Evolutionary conservation across 1,140 invertebrate species (phyloP).

Genomic region (Ditylenchus dipsaci): DNA sequence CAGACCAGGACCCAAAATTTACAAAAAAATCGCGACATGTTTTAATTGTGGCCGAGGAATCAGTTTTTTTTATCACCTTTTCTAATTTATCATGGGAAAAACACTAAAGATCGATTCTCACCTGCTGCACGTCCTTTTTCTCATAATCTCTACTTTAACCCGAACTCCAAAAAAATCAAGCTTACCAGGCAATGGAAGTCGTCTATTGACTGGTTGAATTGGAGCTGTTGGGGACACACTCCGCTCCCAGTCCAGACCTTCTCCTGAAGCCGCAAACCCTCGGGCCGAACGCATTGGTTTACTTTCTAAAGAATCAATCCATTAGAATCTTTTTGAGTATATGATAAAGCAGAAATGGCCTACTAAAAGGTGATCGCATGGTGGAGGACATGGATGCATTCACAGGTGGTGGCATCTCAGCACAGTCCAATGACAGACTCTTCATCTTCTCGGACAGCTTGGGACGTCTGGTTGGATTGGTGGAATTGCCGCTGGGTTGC

Average conservation of each 20-base stretch:
- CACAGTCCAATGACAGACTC: slow-evolving; percentile 55
- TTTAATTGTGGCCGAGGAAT: no score
- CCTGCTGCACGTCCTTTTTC: no score
- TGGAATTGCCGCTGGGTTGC: no score
- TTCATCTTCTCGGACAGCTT: slow-evolving; percentile 58
- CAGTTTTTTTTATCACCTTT: no score
- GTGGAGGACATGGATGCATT: neutral
- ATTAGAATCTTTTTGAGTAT: slow-evolving; percentile 2
- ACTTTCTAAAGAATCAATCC: slow-evolving; percentile 12
- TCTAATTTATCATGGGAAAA: no score
- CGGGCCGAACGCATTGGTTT: slow-evolving; percentile 38
- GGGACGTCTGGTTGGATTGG: slow-evolving; percentile 31
- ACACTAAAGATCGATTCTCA: no score
- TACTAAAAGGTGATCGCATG: no score
- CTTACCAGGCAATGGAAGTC: neutral
- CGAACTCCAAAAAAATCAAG: no score
- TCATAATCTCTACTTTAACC: no score
- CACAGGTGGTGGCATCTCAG: slow-evolving; percentile 56
- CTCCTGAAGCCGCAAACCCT: slow-evolving; percentile 32
- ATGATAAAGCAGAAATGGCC: neutral
- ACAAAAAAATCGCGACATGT: no score
- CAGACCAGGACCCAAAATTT: no score
- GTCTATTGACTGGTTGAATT: neutral
- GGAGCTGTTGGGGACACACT: slow-evolving; percentile 33
- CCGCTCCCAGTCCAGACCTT: slow-evolving; percentile 38